Evolutionary conservation across 2,113 vertebrate species (phyloP).

Genomic region (Varanus komodoensis): DNA sequence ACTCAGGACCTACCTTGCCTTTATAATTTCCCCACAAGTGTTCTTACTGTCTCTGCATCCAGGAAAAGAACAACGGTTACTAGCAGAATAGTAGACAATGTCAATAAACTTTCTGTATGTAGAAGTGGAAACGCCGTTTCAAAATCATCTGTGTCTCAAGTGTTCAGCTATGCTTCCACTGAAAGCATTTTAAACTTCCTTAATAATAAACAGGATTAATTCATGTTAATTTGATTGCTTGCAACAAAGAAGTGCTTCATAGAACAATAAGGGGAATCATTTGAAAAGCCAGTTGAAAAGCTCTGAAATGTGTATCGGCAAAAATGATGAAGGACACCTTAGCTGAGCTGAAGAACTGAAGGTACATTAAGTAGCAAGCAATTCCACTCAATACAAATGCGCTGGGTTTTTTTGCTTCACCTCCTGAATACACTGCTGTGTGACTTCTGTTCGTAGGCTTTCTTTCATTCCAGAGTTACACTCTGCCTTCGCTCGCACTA

Average conservation of each 20-base stretch:
- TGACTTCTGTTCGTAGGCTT: slow-evolving; percentile 30
- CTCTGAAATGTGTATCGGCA: neutral
- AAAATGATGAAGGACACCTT: neutral
- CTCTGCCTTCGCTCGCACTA: slow-evolving; percentile 12
- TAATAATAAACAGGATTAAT: neutral
- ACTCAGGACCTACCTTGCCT: no score
- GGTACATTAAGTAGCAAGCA: slow-evolving; percentile 21
- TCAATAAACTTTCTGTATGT: neutral
- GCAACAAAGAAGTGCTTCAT: neutral
- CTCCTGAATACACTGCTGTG: slow-evolving; percentile 12
- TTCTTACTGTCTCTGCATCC: no score
- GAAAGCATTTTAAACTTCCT: neutral
- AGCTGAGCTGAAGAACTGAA: slow-evolving; percentile 36
- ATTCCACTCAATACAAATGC: slow-evolving; percentile 38
- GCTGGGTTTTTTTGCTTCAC: neutral
- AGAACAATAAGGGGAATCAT: neutral
- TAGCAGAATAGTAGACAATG: neutral
- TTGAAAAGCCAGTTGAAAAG: neutral
- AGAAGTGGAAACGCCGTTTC: neutral
- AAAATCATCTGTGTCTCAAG: no score
- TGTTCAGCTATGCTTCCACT: neutral
- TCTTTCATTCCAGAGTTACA: slow-evolving; percentile 19
- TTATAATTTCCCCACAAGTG: no score
- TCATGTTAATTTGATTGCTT: neutral
- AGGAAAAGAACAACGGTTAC: no score